Evolutionary conservation across 2,888 invertebrate genomes (phyloP), one percentile per base, ranked within the genome.

Genomic region (Invenusta paracnida): DNA sequence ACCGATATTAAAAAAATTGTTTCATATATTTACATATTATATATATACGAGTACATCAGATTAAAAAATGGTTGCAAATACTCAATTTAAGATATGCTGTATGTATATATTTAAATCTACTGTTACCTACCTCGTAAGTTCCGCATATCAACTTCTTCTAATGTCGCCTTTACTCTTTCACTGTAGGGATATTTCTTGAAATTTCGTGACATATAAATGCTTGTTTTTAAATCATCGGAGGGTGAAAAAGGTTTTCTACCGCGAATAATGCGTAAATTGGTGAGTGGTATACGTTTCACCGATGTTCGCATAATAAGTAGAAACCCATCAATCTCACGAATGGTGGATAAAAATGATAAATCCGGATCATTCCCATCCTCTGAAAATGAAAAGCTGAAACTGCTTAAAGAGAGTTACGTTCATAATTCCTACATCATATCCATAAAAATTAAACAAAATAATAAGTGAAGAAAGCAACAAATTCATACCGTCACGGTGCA

Each of bases 231-330:
- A 23, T 25, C 2, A 13, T n/a, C 25, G 5, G 5, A 25, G 2
- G 73, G 73, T 73, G 17, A 23, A 25, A 73, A 73, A 23, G 73
- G 73, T 5, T 73, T 73, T 5, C 23, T 73, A 2, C 84, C 84
- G 27, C 84, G 84, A 27, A 84, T 84, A 23, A 84, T 28, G 25
- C 67, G 48, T 23, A 84, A 27, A 84, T 84, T 84, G 0, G 67
- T 66, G 73, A 84, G 31, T 23, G 84, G 84, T 23, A 84, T 84
- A n/a, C 84, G 23, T 66, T 28, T n/a, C 2, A 84, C 67, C 13
- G 31, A 25, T n/a, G 31, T 73, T 1, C n/a, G 2, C 25, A 73
- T 48, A 27, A 84, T 84, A 23, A 29, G 27, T 1, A 84, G 28
- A 28, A 27, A 84, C 23, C 84, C 84, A 1, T 31, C 31, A 25